phyloP scores from a whole-genome alignment of 2,888 invertebrate genomes.

The Scaeva pyrastri region DNA sequence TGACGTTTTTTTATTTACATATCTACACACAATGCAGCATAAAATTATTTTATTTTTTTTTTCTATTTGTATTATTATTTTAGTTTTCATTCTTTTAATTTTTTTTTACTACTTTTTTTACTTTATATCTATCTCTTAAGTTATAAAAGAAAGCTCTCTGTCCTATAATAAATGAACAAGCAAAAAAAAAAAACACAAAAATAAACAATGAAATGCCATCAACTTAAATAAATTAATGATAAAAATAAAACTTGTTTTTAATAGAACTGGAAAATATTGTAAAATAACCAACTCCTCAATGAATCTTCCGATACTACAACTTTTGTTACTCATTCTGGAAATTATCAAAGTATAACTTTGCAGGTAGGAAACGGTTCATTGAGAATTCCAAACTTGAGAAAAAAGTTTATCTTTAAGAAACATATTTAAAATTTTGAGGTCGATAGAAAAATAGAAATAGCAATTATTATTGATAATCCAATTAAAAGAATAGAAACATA shows the following conservation, averaged over 20 bases:
- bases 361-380: no score
- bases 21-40: slow-evolving; percentile 19
- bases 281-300: no score
- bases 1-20: slow-evolving; percentile 35
- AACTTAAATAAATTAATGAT: slow-evolving; percentile 38
- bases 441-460: no score
- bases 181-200: slow-evolving; percentile 43
- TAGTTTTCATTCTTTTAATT: slow-evolving; percentile 21
- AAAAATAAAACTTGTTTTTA: not conserved
- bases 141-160: slow-evolving; percentile 17
- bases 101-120: slow-evolving; percentile 29
- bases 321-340: no score
- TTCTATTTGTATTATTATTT: slow-evolving; percentile 23
- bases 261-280: no score
- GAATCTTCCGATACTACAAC: no score
- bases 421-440: no score
- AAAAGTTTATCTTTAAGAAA: no score
- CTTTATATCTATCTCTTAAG: slow-evolving; percentile 23
- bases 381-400: no score
- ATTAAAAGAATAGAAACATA: no score
- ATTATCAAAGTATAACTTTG: no score
- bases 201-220: slow-evolving; percentile 51
- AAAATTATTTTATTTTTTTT: slow-evolving; percentile 21
- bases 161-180: slow-evolving; percentile 50
- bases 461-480: no score